These are phyloP conservation scores for Ranitomeya variabilis DNA, from an alignment of 2,113 vertebrate species.

Conservation along the genomic window DNA sequence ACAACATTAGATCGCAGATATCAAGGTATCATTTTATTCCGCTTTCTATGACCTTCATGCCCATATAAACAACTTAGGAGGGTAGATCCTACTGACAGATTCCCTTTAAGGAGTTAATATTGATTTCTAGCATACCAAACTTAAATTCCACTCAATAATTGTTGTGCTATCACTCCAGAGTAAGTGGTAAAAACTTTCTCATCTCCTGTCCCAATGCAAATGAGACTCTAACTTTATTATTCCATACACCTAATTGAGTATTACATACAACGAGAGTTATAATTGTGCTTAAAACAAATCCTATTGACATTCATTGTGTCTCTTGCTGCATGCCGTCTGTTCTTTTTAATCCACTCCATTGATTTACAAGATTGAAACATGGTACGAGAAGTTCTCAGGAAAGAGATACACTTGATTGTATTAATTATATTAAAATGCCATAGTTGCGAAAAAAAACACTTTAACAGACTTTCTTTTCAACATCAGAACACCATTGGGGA, in stretches of 20 bases:
- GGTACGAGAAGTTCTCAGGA: constrained; percentile 50
- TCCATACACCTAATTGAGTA: constrained; percentile 43
- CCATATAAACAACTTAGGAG: too few relatives aligned
- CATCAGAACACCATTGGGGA: constrained; percentile 21
- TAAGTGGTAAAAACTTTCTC: background rate
- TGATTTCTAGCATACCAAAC: background rate
- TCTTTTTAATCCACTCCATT: constrained; percentile 59
- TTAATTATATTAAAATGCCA: constrained; percentile 56
- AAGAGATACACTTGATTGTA: constrained; percentile 50
- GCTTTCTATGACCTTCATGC: too few relatives aligned
- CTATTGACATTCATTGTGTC: constrained; percentile 58
- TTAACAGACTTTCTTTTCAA: constrained; percentile 36
- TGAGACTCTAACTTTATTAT: constrained; percentile 38
- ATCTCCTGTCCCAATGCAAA: constrained; percentile 2
- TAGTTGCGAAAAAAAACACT: constrained; percentile 35
- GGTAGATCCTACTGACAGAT: too few relatives aligned
- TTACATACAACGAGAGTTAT: constrained; percentile 50
- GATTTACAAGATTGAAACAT: constrained; percentile 58
- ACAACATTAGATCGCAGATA: too few relatives aligned
- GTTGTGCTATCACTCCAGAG: background rate
- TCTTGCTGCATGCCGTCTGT: constrained; percentile 55
- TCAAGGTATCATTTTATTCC: too few relatives aligned
- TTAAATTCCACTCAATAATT: background rate
- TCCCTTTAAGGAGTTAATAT: background rate
- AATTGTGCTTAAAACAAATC: constrained; percentile 54